phyloP scores from a whole-genome alignment of 2,113 vertebrate species.

The Heliornis fulica region DNA sequence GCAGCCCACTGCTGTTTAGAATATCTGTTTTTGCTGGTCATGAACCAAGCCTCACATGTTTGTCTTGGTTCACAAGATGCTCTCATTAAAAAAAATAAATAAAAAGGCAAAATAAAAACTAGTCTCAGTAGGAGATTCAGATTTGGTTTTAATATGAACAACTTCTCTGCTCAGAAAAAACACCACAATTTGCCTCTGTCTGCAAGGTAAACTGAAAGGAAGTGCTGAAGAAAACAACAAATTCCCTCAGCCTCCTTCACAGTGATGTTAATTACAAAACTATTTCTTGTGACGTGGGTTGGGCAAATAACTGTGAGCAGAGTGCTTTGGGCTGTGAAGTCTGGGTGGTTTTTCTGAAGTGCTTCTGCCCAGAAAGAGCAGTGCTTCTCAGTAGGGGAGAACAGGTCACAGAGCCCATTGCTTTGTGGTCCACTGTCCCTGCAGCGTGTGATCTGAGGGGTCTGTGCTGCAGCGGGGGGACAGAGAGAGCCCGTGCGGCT shows the following conservation, averaged over 20 bases:
- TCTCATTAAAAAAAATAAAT: slow-evolving; percentile 5
- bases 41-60: slow-evolving; percentile 27
- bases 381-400: background rate
- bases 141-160: slow-evolving; percentile 49
- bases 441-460: accelerated
- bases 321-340: background rate
- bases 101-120: background rate
- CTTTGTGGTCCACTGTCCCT: background rate
- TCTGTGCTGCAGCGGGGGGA: background rate
- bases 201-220: slow-evolving; percentile 17
- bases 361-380: background rate
- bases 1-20: slow-evolving; percentile 5
- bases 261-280: background rate
- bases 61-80: slow-evolving; percentile 53
- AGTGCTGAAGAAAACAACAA: slow-evolving; percentile 22
- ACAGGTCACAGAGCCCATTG: accelerated
- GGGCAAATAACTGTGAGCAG: background rate
- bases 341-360: background rate
- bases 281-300: background rate
- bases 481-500: background rate
- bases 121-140: slow-evolving; percentile 32
- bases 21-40: slow-evolving; percentile 54
- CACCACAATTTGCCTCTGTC: slow-evolving; percentile 54
- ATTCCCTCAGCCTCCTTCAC: background rate
- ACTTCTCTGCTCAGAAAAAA: background rate